These are phyloP conservation scores for Choreutis nemorana DNA, from an alignment of 2,888 invertebrate genomes.

Conservation along the genomic window DNA sequence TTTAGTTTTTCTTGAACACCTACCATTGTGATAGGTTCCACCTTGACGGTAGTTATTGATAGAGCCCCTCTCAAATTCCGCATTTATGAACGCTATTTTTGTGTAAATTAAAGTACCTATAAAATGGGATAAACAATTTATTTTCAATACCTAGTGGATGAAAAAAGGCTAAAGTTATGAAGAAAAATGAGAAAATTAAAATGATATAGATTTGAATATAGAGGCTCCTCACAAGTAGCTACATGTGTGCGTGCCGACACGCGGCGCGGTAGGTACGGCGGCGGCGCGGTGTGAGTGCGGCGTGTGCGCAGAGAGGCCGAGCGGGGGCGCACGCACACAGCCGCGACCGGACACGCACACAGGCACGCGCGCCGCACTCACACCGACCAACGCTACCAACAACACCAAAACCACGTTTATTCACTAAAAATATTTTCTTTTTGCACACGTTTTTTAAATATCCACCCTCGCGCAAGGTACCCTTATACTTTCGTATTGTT, in stretches of 20 bases:
- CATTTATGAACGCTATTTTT: too few species aligned
- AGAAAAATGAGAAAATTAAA: neutral
- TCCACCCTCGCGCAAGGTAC: conserved; percentile 39
- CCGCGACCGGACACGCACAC: conserved; percentile 36
- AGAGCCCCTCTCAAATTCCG: too few species aligned
- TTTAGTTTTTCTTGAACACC: too few species aligned
- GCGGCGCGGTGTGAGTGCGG: conserved; percentile 25
- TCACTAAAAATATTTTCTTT: conserved; percentile 37
- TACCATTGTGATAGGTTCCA: too few species aligned
- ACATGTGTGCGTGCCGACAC: conserved; percentile 14
- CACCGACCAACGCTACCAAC: conserved; percentile 22
- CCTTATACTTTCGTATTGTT: conserved; percentile 15
- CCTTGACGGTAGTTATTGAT: too few species aligned
- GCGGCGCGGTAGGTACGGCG: conserved; percentile 15
- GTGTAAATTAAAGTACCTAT: too few species aligned
- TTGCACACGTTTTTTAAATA: conserved; percentile 44
- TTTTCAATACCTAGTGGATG: too few species aligned
- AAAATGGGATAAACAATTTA: too few species aligned
- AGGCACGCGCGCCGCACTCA: conserved; percentile 37
- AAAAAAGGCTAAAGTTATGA: too few species aligned
- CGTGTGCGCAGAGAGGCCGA: conserved; percentile 41
- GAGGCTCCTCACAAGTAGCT: neutral
- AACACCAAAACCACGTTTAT: conserved; percentile 38
- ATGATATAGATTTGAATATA: neutral
- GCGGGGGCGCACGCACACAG: conserved; percentile 42